A percentile compares a stretch with the other conserved stretches of the same genome.
These are phyloP conservation scores for Camponotus pennsylvanicus DNA, from an alignment of 1,140 invertebrate genomes.

Conservation along the genomic window DNA sequence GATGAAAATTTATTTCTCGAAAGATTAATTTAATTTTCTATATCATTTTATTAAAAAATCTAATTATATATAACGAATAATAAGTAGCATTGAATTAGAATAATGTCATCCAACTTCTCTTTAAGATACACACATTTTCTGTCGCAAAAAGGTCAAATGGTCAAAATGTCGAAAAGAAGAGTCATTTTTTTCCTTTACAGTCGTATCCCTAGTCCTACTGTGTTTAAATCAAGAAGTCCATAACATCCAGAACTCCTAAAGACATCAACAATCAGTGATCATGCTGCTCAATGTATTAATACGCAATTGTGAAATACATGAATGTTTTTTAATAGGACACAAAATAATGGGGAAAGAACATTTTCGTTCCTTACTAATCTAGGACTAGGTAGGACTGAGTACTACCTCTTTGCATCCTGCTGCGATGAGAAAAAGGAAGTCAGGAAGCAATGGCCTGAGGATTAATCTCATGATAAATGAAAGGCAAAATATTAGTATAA, in stretches of 20 bases:
- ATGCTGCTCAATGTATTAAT: conserved; percentile 74
- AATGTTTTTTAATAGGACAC: conserved; percentile 74
- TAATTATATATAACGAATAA: not conserved
- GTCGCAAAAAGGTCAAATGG: conserved; percentile 27
- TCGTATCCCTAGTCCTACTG: conserved; percentile 45
- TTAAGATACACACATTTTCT: not conserved
- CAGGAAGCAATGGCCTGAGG: not conserved
- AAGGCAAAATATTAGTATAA: not conserved
- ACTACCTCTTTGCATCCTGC: conserved; percentile 9
- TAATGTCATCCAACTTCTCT: not conserved
- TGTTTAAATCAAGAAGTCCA: conserved; percentile 7
- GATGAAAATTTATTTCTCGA: not conserved
- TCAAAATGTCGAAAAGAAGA: conserved; percentile 25
- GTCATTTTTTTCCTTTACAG: no score
- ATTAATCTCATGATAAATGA: not conserved
- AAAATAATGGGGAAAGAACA: not conserved
- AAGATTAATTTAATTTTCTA: not conserved
- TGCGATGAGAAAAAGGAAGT: conserved; percentile 27
- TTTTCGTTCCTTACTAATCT: conserved; percentile 3
- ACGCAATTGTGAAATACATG: conserved; percentile 81
- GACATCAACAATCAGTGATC: conserved; percentile 73
- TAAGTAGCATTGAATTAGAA: not conserved
- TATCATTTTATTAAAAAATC: not conserved
- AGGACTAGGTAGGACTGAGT: no score
- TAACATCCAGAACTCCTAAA: conserved; percentile 67